These are phyloP conservation scores for Hypanus sabinus DNA, from an alignment of 2,113 vertebrate genomes.

Conservation along the genomic window DNA sequence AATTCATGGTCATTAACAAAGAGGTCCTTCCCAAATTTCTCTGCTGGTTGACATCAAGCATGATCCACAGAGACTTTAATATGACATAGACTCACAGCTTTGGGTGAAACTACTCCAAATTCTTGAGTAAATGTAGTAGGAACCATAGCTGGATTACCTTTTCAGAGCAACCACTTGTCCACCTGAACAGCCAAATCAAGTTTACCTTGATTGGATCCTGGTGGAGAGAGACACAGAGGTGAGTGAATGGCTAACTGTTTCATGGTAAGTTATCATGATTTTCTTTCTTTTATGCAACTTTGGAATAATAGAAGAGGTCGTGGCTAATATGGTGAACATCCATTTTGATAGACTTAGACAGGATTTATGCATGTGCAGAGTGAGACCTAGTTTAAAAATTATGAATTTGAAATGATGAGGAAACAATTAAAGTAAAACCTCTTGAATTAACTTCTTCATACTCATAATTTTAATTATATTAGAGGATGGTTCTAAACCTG, in stretches of 20 bases:
- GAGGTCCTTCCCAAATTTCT: background rate
- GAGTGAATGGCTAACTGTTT: background rate
- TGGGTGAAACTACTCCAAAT: conserved; percentile 1
- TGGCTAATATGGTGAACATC: background rate
- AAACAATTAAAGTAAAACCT: background rate
- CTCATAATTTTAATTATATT: background rate
- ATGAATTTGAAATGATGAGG: no score
- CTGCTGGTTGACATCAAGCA: background rate
- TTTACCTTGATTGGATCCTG: conserved; percentile 9
- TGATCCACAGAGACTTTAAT: background rate
- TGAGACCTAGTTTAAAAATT: background rate
- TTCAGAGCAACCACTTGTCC: conserved; percentile 4
- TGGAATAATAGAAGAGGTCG: background rate
- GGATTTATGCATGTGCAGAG: background rate
- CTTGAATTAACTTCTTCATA: background rate
- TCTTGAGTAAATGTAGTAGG: conserved; percentile 6
- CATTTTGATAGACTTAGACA: background rate
- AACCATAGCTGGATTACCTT: background rate
- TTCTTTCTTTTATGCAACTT: background rate
- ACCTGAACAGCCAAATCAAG: background rate
- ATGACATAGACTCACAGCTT: background rate
- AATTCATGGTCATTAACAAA: background rate
- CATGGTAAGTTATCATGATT: background rate
- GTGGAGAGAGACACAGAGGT: conserved; percentile 1
- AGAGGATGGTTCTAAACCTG: background rate